Evolutionary conservation across 2,888 invertebrate species (phyloP), one percentile per base, ranked within the genome.

Genomic region (Aleiodes leptofemur): DNA sequence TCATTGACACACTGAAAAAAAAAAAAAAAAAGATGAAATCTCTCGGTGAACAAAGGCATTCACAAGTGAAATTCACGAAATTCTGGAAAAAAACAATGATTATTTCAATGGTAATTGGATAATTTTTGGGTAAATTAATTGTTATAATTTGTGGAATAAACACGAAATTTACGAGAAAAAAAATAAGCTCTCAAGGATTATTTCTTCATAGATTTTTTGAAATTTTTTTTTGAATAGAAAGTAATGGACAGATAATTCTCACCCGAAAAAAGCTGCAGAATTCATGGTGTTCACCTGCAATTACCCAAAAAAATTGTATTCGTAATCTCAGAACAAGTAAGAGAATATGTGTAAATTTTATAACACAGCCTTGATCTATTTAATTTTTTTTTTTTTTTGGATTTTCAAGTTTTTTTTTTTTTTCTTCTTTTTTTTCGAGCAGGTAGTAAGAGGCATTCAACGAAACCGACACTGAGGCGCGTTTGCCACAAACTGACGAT

Each of bases 391-490:
- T 23, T 23, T 31, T 64, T 48, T 66, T n/a, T 72, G 16, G 29
- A 5, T 23, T 56, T 38, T 56, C 23, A 13, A 50, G 13, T 66
- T 38, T 64, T 51, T 43, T 38, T 64, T 51, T 43, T 64, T 66
- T 51, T 43, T 53, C 11, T 16, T 7, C 23, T 64, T 66, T 51
- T 43, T 53, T 6, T 16, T 7, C 23, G 43, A 48, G 8, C 7
- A 51, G 53, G 38, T 29, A 43, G 38, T 56, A 61, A 74, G 55
- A 51, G 38, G 29, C 38, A 55, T 80, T 77, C 80, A 82, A 83
- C 85, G 86, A 86, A 85, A 83, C 84, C 83, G 83, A 86, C 83
- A 83, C 85, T 84, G 81, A 81, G 86, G 83, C 87, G 85, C 83
- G 83, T 82, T 82, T 84, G 83, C 82, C 83, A 83, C 86, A 85